A percentile compares a stretch with the other conserved stretches of the same genome.
Evolutionary conservation across 2,113 vertebrate species (phyloP).

Genomic region (Climacteris rufus): DNA sequence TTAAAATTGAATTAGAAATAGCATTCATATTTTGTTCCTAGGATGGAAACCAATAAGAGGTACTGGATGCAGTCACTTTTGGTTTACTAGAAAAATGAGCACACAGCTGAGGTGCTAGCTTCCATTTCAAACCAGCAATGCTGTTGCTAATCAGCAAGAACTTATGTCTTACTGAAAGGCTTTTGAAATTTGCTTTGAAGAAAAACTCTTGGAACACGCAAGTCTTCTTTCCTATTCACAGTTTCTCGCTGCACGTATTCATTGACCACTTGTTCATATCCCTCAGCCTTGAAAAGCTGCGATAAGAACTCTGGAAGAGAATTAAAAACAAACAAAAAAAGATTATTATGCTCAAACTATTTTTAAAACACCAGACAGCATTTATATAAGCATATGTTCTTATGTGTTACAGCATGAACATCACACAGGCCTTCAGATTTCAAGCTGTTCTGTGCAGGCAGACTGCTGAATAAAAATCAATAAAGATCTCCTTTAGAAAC

Average conservation of each 20-base stretch:
- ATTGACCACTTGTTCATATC: conserved; percentile 77
- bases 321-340: neutral
- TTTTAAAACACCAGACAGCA: conserved; percentile 8
- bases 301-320: conserved; percentile 82
- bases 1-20: neutral
- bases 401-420: neutral
- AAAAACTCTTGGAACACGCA: conserved; percentile 89
- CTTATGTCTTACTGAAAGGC: conserved; percentile 14
- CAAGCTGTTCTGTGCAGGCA: neutral
- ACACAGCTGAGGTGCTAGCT: neutral
- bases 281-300: conserved; percentile 77
- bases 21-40: neutral
- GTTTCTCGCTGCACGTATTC: conserved; percentile 92
- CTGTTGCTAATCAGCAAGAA: neutral
- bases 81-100: neutral
- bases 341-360: neutral
- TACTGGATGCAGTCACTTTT: neutral
- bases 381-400: neutral
- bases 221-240: conserved; percentile 91
- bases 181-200: conserved; percentile 93
- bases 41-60: neutral
- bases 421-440: neutral
- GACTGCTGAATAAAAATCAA: neutral
- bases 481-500: neutral
- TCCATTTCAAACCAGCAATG: neutral